Percentiles rank a stretch among this genome's conserved stretches.
Conservation (phyloP, 1,140 invertebrate species). For the Bombus waltoni region DNA sequence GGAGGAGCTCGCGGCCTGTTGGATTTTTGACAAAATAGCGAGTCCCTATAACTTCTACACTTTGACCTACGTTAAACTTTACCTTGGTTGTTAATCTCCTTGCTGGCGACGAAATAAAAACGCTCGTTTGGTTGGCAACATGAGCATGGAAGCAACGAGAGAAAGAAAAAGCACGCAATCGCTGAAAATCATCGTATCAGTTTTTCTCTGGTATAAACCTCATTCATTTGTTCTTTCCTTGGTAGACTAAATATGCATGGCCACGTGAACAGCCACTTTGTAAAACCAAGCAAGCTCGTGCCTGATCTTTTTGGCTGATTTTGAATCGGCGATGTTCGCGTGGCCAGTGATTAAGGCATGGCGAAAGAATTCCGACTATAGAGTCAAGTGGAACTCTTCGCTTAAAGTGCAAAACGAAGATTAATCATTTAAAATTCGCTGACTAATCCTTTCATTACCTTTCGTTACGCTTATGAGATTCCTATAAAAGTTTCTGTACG, state of each 20-base stretch:
- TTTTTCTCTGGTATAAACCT: conserved; percentile 11
- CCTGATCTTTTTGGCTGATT: neutral
- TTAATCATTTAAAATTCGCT: neutral
- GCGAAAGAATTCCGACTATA: neutral
- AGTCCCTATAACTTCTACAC: neutral
- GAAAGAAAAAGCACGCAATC: neutral
- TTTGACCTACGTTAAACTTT: conserved; percentile 19
- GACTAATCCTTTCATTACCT: neutral
- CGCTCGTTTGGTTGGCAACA: conserved; percentile 42
- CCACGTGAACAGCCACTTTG: neutral
- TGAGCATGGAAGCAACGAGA: neutral
- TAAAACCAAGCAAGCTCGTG: neutral
- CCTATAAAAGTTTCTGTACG: neutral
- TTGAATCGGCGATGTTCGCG: neutral
- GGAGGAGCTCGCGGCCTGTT: neutral
- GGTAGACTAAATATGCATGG: conserved; percentile 27
- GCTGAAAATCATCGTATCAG: conserved; percentile 44
- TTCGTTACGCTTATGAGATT: neutral
- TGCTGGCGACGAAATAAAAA: conserved; percentile 37
- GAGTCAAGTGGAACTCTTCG: too few species aligned
- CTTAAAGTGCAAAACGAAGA: neutral
- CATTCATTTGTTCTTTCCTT: conserved; percentile 25
- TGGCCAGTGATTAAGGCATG: neutral
- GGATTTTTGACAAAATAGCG: neutral
- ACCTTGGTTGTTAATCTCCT: conserved; percentile 14